These are phyloP conservation scores for Macquaria ambigua DNA, from an alignment of 2,113 vertebrate species.

Conservation along the genomic window DNA sequence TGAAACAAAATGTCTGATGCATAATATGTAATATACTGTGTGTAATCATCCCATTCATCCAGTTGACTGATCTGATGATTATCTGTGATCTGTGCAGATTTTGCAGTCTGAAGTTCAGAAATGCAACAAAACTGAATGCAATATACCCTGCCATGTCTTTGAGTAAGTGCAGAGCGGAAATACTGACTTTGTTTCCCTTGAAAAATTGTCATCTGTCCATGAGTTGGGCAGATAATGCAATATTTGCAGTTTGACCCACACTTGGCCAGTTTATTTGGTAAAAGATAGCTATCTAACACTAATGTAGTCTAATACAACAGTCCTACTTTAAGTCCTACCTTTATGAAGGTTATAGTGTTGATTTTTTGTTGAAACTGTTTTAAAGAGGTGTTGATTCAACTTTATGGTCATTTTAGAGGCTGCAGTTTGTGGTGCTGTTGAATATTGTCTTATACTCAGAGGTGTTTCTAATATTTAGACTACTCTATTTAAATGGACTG, in stretches of 20 bases:
- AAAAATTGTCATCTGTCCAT: not conserved
- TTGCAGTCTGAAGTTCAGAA: not conserved
- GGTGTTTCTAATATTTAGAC: not conserved
- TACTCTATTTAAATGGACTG: not conserved
- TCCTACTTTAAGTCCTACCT: not conserved
- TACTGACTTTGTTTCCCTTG: not conserved
- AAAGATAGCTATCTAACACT: not conserved
- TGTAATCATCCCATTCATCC: not conserved
- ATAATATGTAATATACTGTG: not conserved
- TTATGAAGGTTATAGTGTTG: not conserved
- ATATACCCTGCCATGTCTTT: not conserved
- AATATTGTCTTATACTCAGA: not conserved
- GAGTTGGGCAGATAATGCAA: not conserved
- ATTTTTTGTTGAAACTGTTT: not conserved
- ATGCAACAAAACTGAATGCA: not conserved
- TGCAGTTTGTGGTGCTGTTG: not conserved
- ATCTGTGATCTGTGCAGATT: not conserved
- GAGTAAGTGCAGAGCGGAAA: not conserved
- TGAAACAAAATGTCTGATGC: not conserved
- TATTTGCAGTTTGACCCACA: not conserved
- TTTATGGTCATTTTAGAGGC: not conserved
- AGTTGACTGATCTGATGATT: not conserved
- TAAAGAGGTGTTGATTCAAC: not conserved
- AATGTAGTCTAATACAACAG: not conserved
- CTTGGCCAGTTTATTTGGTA: not conserved